These are phyloP conservation scores for Dusona sp. DNA, from an alignment of 2,888 invertebrate species.

Conservation along the genomic window DNA sequence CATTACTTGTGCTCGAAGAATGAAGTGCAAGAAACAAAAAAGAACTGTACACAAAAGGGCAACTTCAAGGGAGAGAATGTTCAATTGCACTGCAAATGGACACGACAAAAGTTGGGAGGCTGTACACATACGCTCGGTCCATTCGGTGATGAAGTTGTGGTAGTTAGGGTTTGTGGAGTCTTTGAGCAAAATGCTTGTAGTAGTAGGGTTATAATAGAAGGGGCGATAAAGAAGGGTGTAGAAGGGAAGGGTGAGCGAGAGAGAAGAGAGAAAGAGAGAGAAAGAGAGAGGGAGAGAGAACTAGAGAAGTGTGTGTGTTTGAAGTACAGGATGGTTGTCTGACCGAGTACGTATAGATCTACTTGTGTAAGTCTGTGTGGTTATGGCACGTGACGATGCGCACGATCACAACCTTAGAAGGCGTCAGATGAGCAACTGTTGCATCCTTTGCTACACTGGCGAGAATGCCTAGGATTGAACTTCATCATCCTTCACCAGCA, in stretches of 20 bases:
- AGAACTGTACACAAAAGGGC: not conserved
- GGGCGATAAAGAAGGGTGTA: conserved; percentile 24
- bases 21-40: not conserved
- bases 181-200: conserved; percentile 10
- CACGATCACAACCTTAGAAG: conserved; percentile 60
- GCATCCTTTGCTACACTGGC: conserved; percentile 71
- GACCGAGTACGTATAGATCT: conserved; percentile 12
- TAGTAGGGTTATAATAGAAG: conserved; percentile 39
- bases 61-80: not conserved
- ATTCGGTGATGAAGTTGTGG: conserved; percentile 32
- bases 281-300: not conserved
- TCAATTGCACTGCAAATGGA: conserved; percentile 2
- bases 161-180: conserved; percentile 31
- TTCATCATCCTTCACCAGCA: conserved; percentile 42
- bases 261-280: not conserved
- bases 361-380: conserved; percentile 35
- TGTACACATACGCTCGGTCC: not conserved
- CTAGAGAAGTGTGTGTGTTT: not conserved
- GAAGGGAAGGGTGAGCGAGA: not conserved
- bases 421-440: conserved; percentile 77
- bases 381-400: conserved; percentile 69
- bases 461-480: conserved; percentile 33
- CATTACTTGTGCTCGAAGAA: not conserved
- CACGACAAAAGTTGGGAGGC: conserved; percentile 25
- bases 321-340: not conserved